Base-by-base conservation (phyloP, 2,113 vertebrate species). In the Anthoscopus minutus region DNA sequence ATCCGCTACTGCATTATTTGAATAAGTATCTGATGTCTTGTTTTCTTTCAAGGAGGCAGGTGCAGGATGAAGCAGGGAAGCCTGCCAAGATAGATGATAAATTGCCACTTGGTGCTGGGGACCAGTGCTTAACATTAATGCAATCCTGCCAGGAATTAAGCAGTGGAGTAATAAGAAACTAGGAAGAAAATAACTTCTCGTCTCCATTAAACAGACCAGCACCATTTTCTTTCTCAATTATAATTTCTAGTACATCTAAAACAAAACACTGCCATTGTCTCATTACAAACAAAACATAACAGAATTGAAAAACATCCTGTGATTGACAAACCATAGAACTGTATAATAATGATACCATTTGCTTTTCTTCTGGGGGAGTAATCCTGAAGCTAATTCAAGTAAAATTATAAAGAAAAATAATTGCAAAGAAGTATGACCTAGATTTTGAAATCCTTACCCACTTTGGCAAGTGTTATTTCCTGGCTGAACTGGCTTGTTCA, bases 21-120 rank as follows among this genome's bases (percentile, higher is more conserved):
- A 97, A 93, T 98, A 98, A 98, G 97, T 98, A 98, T 98, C 98
- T 97, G 97, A 97, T 97, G 97, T 97, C 95, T 97, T 97, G 94
- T 97, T 97, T 97, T 98, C 97, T 97, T 97, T 98, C 96, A 95
- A 86, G 97, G 97, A 97, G 97, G 98, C 98, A 98, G 98, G 98
- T 98, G 98, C 98, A 98, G 92, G 97, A 96, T 97, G 98, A 98
- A 98, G 97, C 97, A 95, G 95, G 95, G 97, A 98, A 98, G 97
- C 97, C 98, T 99, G 98, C 98, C 97, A 98, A 98, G 96, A 98
- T 96, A 98, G 95, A 98, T 98, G 98, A 98, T 98, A 97, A 98
- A 98, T 98, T 97, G 94, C 96, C 76, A 94, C 96, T 97, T 53
- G 57, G 96, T 97, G 85, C 96, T 89, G 93, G 96, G 57, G 88